Conservation (phyloP, 2,113 vertebrate species). For the Mugil cephalus region DNA sequence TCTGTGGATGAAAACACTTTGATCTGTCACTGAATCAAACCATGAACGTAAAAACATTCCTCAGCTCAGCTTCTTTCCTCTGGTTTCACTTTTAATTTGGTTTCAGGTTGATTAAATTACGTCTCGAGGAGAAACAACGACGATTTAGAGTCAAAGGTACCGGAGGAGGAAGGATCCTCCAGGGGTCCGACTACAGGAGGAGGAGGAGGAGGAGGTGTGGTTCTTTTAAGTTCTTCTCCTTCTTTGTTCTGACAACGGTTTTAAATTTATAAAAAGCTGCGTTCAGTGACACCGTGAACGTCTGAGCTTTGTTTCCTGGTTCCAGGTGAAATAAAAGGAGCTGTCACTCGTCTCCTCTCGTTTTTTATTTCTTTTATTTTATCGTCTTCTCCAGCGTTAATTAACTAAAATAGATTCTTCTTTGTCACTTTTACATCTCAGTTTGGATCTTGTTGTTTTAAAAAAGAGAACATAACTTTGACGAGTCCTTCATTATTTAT, state of each 20-base stretch:
- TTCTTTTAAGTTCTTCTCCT: slow-evolving; percentile 46
- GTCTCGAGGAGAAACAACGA: slow-evolving; percentile 27
- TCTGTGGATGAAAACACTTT: too few species aligned
- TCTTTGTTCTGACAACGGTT: slow-evolving; percentile 58
- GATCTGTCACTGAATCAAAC: too few species aligned
- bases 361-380: slow-evolving; percentile 23
- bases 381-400: slow-evolving; percentile 11
- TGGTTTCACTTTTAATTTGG: slow-evolving; percentile 53
- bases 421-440: background rate
- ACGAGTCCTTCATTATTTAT: too few species aligned
- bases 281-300: slow-evolving; percentile 40
- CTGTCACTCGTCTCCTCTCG: slow-evolving; percentile 22
- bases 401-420: slow-evolving; percentile 29
- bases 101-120: slow-evolving; percentile 48
- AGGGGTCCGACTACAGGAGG: too few species aligned
- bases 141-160: slow-evolving; percentile 37
- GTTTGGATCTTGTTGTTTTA: background rate
- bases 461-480: too few species aligned
- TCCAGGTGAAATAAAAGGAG: slow-evolving; percentile 29
- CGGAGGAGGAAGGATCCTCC: background rate
- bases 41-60: too few species aligned
- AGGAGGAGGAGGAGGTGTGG: slow-evolving; percentile 12
- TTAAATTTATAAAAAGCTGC: slow-evolving; percentile 53
- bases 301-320: slow-evolving; percentile 45
- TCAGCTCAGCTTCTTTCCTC: background rate